Evolutionary conservation across 2,113 vertebrate genomes (phyloP).

Genomic region (Cygnus buccinator): DNA sequence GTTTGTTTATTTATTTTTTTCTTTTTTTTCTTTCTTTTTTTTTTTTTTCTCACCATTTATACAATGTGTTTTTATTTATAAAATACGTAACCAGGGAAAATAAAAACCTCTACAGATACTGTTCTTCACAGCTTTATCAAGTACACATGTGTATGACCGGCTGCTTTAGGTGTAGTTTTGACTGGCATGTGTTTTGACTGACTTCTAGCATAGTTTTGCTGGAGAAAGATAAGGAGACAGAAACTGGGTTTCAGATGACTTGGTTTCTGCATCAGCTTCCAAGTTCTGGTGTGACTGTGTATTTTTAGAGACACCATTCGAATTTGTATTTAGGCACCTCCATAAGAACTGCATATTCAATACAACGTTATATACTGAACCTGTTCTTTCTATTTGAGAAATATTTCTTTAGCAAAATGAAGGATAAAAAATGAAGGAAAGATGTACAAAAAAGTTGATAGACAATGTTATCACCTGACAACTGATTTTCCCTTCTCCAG

Average conservation of each 20-base stretch:
- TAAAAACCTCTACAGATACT: not conserved
- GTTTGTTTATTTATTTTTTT: not conserved
- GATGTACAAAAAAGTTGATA: not conserved
- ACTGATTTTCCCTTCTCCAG: not conserved
- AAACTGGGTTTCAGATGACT: fast-evolving
- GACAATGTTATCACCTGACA: not conserved
- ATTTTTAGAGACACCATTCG: not conserved
- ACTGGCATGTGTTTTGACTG: no score
- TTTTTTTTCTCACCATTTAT: not conserved
- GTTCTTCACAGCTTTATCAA: not conserved
- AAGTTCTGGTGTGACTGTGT: not conserved
- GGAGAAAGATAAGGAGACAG: not conserved
- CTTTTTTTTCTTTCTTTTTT: not conserved
- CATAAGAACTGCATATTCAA: not conserved
- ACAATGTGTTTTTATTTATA: not conserved
- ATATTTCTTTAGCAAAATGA: not conserved
- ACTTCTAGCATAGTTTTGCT: not conserved
- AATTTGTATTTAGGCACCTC: not conserved
- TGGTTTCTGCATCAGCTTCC: not conserved
- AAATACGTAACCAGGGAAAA: not conserved
- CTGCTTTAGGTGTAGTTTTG: not conserved
- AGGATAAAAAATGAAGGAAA: not conserved
- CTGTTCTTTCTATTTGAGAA: not conserved
- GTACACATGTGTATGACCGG: not conserved
- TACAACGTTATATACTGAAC: not conserved